Conservation (phyloP, 1,140 invertebrate species). For the Lerema accius region DNA sequence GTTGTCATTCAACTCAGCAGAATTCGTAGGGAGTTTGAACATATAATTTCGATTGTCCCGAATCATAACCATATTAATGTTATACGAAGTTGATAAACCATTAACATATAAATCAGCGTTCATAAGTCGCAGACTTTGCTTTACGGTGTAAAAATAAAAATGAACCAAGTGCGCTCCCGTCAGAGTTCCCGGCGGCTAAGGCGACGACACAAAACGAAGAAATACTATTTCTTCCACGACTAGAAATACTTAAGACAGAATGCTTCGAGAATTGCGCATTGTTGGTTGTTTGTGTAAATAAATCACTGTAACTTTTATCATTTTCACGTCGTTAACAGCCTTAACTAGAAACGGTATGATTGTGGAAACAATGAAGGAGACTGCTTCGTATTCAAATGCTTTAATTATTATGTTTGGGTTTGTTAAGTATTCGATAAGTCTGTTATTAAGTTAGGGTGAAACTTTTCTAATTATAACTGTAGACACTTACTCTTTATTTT, state of each 20-base stretch:
- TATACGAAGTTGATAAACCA: conserved; percentile 33
- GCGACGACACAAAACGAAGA: conserved; percentile 68
- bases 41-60: conserved; percentile 16
- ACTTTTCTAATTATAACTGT: too few relatives aligned
- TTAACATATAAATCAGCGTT: conserved; percentile 65
- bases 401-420: conserved; percentile 16
- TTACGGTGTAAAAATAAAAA: conserved; percentile 66
- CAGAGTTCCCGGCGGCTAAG: conserved; percentile 60
- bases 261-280: conserved; percentile 60
- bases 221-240: conserved; percentile 61
- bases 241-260: conserved; percentile 67
- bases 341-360: conserved; percentile 7
- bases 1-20: conserved; percentile 28
- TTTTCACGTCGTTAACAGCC: conserved; percentile 28
- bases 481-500: too few relatives aligned
- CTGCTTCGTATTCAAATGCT: conserved; percentile 6
- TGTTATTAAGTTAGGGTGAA: background rate
- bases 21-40: conserved; percentile 24
- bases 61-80: conserved; percentile 13
- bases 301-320: conserved; percentile 31
- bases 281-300: conserved; percentile 56
- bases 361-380: conserved; percentile 2
- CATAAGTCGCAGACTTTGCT: conserved; percentile 65
- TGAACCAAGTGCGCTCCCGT: conserved; percentile 51
- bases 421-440: conserved; percentile 15